Base-by-base conservation (phyloP, 1,140 invertebrate species). In the Sipha flava region DNA sequence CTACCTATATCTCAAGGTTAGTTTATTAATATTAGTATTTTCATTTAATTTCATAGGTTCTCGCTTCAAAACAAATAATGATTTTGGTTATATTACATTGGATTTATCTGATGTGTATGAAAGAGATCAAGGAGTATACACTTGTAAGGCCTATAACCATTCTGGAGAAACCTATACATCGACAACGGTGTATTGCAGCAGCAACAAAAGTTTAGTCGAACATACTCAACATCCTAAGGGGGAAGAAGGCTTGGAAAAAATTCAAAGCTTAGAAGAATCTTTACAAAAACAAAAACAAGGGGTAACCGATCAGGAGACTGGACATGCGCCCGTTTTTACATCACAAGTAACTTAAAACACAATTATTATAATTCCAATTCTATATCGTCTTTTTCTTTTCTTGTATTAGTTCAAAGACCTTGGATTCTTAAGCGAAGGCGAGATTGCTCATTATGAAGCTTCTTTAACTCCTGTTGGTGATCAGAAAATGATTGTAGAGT, bases 401-500 rank as follows among this genome's bases (percentile, higher is more conserved):
- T 12, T 26, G 23, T 31, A 4, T 10, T 80, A 85, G 85, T 95
- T 95, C 85, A 89, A 93, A 83, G 91, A 94, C 82, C 87, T 96
- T 62, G 87, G 88, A 7, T 94, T 95, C 83, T 87, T 96, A 18
- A 92, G 89, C 14, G 95, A 96, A 87, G 94, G 94, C 52, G 94
- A 96, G 86, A 92, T 96, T 82, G 95, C 94, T 83, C 95, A 96
- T 84, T 97, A 97, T 85, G 96, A 98, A 87, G 96, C 95, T 18
- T 95, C 94, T 49, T 88, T 98, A 0, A 92, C 95, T 57, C 96
- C 96, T 14, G 92, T 95, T 70, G 95, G 95, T 29, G 96, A 98
- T 85, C 95, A 98, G 84, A 94, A 92, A 34, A 98, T 98, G 96
- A 90, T 92, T 34, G 94, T 99, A 34, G 95, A 98, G 88, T 99